phyloP scores from a whole-genome alignment of 92 coral and sea anemone genomes.

The Galaxea fascicularis region DNA sequence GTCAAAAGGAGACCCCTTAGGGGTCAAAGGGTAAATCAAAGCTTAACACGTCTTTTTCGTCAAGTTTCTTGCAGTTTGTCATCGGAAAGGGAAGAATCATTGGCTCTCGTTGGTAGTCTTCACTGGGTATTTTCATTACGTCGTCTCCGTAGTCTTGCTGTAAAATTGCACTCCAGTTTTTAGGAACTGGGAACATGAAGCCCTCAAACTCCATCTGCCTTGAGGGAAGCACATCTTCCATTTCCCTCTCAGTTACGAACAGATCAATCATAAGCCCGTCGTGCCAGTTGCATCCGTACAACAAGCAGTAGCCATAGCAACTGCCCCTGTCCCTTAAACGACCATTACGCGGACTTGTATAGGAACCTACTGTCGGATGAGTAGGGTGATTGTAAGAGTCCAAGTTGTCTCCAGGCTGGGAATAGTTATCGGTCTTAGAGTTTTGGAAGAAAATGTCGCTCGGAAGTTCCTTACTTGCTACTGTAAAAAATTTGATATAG shows the following conservation, averaged over 20 bases:
- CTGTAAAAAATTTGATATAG: conserved; percentile 58
- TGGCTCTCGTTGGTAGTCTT: conserved; percentile 21
- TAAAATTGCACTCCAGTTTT: conserved; percentile 54
- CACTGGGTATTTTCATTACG: conserved; percentile 35
- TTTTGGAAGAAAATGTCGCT: conserved; percentile 67
- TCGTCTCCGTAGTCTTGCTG: conserved; percentile 37
- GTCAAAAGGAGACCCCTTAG: too few species aligned
- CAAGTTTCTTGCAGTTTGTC: conserved; percentile 57
- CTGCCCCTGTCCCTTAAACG: conserved; percentile 66
- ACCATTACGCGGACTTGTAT: conserved; percentile 44
- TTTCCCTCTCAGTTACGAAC: conserved; percentile 52
- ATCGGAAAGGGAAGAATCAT: conserved; percentile 51
- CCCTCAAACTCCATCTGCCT: conserved; percentile 72
- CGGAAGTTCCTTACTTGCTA: conserved; percentile 58
- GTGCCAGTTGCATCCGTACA: conserved; percentile 67
- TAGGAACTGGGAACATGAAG: conserved; percentile 68
- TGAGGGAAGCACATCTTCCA: conserved; percentile 45
- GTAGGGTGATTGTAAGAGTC: background rate
- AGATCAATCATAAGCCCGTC: conserved; percentile 78
- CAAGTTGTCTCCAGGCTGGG: background rate
- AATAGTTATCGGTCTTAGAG: conserved; percentile 51
- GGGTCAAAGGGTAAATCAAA: conserved; percentile 7
- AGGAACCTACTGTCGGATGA: conserved; percentile 59
- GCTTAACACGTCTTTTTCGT: background rate
- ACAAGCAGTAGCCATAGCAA: conserved; percentile 61